phyloP scores from a whole-genome alignment of 2,113 vertebrate genomes.

The Paracyprichromis sp. region DNA sequence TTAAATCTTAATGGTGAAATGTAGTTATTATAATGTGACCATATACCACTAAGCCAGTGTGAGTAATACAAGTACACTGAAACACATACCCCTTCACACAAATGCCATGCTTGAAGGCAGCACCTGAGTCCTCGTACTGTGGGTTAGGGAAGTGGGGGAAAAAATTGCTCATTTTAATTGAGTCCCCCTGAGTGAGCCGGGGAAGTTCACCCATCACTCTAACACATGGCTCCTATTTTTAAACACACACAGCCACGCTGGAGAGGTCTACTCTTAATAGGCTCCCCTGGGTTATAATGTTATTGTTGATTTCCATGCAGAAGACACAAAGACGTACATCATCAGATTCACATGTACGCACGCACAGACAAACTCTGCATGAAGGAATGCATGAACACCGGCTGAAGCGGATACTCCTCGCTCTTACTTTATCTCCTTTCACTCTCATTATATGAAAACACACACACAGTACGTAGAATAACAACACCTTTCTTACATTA shows the following conservation, averaged over 20 bases:
- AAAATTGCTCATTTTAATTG: constrained; percentile 35
- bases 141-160: background rate
- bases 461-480: background rate
- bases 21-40: background rate
- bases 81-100: background rate
- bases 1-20: background rate
- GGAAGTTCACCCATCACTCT: constrained; percentile 42
- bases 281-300: constrained; percentile 48
- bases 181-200: constrained; percentile 26
- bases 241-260: background rate
- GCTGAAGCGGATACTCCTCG: background rate
- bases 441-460: background rate
- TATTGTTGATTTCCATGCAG: constrained; percentile 37
- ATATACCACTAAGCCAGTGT: background rate
- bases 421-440: background rate
- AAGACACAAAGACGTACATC: constrained; percentile 26
- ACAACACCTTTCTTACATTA: background rate
- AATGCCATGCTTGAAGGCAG: background rate
- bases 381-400: background rate
- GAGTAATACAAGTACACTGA: background rate
- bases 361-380: background rate
- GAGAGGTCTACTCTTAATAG: constrained; percentile 43
- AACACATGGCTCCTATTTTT: constrained; percentile 35
- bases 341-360: constrained; percentile 34
- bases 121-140: background rate